phyloP scores from a whole-genome alignment of 2,888 invertebrate genomes.

The Drosophila nigricruria region DNA sequence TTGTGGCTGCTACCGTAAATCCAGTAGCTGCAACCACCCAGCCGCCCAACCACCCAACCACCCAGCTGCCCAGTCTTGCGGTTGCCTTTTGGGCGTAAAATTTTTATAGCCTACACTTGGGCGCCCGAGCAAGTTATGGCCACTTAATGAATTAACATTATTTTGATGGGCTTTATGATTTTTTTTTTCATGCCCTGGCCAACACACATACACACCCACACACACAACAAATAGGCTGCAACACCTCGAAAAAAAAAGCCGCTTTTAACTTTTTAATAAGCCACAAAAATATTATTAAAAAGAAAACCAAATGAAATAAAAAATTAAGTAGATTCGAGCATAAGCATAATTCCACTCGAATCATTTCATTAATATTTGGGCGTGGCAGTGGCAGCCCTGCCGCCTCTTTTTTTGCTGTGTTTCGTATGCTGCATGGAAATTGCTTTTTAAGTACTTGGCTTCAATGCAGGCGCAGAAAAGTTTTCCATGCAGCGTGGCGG shows the following conservation, averaged over 20 bases:
- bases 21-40: slow-evolving; percentile 2
- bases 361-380: slow-evolving; percentile 77
- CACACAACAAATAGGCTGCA: slow-evolving; percentile 34
- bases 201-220: slow-evolving; percentile 15
- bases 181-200: slow-evolving; percentile 58
- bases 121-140: slow-evolving; percentile 75
- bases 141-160: slow-evolving; percentile 82
- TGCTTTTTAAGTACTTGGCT: slow-evolving; percentile 78
- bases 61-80: slow-evolving; percentile 23
- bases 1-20: slow-evolving; percentile 11
- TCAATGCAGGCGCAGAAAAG: slow-evolving; percentile 71
- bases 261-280: slow-evolving; percentile 74
- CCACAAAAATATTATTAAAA: slow-evolving; percentile 50
- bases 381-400: slow-evolving; percentile 51
- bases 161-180: slow-evolving; percentile 78
- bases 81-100: slow-evolving; percentile 70
- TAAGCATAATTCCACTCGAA: slow-evolving; percentile 68
- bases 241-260: slow-evolving; percentile 52
- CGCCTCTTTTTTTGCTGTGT: slow-evolving; percentile 1
- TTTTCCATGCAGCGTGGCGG: slow-evolving; percentile 55
- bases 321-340: slow-evolving; percentile 52
- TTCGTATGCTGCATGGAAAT: slow-evolving; percentile 58
- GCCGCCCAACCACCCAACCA: slow-evolving; percentile 13
- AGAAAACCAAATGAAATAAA: slow-evolving; percentile 8
- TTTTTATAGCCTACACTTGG: slow-evolving; percentile 80